A percentile compares a stretch with the other conserved stretches of the same genome.
These are phyloP conservation scores for Galago senegalensis DNA, from an alignment of 2,797 vertebrate species.

Conservation along the genomic window DNA sequence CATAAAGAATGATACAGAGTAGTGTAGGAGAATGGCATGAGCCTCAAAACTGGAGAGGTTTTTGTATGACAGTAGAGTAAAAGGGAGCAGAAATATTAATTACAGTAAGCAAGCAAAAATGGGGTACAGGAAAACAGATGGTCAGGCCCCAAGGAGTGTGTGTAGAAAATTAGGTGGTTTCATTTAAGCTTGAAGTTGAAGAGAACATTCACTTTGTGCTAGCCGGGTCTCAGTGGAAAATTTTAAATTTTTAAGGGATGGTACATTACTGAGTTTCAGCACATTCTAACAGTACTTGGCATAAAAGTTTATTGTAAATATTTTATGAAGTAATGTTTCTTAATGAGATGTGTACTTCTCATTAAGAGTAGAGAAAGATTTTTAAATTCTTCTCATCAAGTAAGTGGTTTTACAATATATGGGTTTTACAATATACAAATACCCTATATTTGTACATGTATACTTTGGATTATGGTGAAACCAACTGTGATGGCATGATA, in stretches of 20 bases:
- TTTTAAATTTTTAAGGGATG: slow-evolving; percentile 69
- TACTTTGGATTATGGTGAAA: slow-evolving; percentile 16
- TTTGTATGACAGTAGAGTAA: slow-evolving; percentile 33
- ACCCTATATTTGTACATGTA: not conserved
- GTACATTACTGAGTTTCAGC: slow-evolving; percentile 63
- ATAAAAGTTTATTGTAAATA: slow-evolving; percentile 62
- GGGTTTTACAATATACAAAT: slow-evolving; percentile 36
- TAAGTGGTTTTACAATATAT: slow-evolving; percentile 51
- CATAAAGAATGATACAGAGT: slow-evolving; percentile 30
- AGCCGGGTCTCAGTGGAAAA: slow-evolving; percentile 62
- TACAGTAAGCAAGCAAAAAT: not conserved
- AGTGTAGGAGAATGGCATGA: not conserved
- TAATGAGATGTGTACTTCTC: slow-evolving; percentile 11
- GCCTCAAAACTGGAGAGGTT: slow-evolving; percentile 28
- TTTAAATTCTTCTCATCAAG: slow-evolving; percentile 25
- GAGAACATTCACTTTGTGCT: slow-evolving; percentile 49
- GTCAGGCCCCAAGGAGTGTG: slow-evolving; percentile 3
- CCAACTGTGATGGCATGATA: not conserved
- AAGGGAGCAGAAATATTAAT: slow-evolving; percentile 60
- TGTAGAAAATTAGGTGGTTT: slow-evolving; percentile 62
- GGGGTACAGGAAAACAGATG: not conserved
- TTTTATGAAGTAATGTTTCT: slow-evolving; percentile 70
- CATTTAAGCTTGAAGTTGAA: slow-evolving; percentile 51
- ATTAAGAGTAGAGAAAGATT: not conserved
- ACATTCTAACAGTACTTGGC: slow-evolving; percentile 68